phyloP scores from a whole-genome alignment of 2,888 invertebrate genomes.

The Ischnura elegans region DNA sequence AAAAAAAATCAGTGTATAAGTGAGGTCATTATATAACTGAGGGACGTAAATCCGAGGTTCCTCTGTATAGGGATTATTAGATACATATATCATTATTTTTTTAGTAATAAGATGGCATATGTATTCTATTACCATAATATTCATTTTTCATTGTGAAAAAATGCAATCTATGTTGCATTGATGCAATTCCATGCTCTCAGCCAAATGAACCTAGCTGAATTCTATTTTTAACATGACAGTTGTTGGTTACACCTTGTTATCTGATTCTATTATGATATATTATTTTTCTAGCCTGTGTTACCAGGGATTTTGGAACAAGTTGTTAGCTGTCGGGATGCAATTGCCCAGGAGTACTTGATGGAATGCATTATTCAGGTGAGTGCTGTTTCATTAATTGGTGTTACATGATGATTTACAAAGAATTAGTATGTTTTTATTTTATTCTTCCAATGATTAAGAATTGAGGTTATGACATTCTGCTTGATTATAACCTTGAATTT shows the following conservation, averaged over 20 bases:
- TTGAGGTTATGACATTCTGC: not conserved
- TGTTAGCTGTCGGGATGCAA: conserved; percentile 98
- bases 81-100: no score
- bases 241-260: not conserved
- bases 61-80: no score
- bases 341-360: conserved; percentile 99
- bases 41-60: no score
- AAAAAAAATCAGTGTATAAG: no score
- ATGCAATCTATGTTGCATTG: not conserved
- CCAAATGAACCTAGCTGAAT: not conserved
- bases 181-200: not conserved
- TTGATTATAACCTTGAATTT: no score
- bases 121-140: no score
- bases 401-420: no score
- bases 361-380: conserved; percentile 97
- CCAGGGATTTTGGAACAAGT: conserved; percentile 99
- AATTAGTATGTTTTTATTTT: no score
- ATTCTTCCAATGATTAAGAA: no score
- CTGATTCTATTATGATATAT: not conserved
- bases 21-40: no score
- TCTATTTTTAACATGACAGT: not conserved
- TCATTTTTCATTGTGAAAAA: no score
- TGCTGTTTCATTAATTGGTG: not conserved
- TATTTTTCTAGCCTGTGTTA: conserved; percentile 84
- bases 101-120: no score